Conservation (phyloP, 2,888 invertebrate species). For the Pterostichus niger region DNA sequence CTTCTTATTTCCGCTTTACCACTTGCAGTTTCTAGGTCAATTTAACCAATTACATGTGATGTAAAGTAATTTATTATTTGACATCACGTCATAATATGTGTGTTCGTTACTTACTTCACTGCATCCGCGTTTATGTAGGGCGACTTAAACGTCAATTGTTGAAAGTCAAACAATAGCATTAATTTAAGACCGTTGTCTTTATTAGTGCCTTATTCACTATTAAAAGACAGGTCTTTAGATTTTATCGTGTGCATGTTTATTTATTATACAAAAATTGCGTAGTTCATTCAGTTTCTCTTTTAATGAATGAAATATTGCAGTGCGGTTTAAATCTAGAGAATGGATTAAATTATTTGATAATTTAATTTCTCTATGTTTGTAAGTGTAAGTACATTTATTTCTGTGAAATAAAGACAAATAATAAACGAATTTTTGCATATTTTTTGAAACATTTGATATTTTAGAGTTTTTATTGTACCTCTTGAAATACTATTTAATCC, state of each 20-base stretch:
- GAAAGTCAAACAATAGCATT: conserved; percentile 33
- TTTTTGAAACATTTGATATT: too few species aligned
- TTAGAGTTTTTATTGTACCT: too few species aligned
- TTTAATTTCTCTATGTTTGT: too few species aligned
- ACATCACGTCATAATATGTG: conserved; percentile 52
- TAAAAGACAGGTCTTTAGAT: neutral
- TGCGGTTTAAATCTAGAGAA: too few species aligned
- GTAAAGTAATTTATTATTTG: conserved; percentile 60
- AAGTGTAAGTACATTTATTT: too few species aligned
- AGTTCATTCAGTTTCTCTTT: too few species aligned
- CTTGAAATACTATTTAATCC: too few species aligned
- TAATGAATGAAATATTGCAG: too few species aligned
- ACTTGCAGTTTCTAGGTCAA: conserved; percentile 59
- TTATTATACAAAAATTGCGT: too few species aligned
- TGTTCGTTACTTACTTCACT: conserved; percentile 20
- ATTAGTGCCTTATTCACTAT: neutral
- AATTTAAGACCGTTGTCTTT: conserved; percentile 3
- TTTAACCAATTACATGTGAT: conserved; percentile 60
- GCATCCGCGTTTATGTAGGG: conserved; percentile 42
- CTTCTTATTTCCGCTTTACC: conserved; percentile 1
- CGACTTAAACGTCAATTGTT: neutral
- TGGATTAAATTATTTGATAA: too few species aligned
- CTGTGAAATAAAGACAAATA: too few species aligned
- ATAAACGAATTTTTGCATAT: too few species aligned
- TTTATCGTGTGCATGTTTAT: neutral